phyloP scores from a whole-genome alignment of 2,888 invertebrate species.

The Perizoma affinitatum region DNA sequence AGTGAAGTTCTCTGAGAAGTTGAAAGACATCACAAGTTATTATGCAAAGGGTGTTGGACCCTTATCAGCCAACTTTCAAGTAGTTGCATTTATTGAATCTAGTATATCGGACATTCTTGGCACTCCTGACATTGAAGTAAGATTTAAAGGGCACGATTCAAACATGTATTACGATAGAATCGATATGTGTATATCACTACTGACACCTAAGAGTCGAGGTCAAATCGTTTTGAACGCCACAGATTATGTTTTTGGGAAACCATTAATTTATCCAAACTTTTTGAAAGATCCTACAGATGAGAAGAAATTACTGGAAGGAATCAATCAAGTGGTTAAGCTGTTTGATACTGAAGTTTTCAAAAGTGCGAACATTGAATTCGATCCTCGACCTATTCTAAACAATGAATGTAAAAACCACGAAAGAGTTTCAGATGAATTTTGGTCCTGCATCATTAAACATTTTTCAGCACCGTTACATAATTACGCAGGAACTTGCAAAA shows the following conservation, averaged over 20 bases:
- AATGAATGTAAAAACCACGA: slow-evolving; percentile 73
- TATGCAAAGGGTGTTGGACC: slow-evolving; percentile 72
- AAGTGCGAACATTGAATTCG: slow-evolving; percentile 68
- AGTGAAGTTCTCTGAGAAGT: slow-evolving; percentile 66
- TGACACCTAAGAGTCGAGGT: slow-evolving; percentile 75
- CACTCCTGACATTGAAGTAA: slow-evolving; percentile 74
- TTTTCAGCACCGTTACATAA: slow-evolving; percentile 76
- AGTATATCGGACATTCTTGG: slow-evolving; percentile 67
- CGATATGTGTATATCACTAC: slow-evolving; percentile 70
- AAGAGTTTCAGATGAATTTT: slow-evolving; percentile 70
- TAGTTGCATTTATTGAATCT: slow-evolving; percentile 71
- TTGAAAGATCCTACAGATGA: slow-evolving; percentile 67
- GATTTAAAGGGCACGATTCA: slow-evolving; percentile 75
- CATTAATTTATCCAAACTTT: slow-evolving; percentile 75
- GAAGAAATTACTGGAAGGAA: slow-evolving; percentile 71
- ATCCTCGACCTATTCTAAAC: slow-evolving; percentile 67
- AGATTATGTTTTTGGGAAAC: slow-evolving; percentile 67
- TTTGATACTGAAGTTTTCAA: slow-evolving; percentile 78
- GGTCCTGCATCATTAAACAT: slow-evolving; percentile 76
- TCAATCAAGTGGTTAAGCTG: slow-evolving; percentile 69
- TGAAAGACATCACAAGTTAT: slow-evolving; percentile 73
- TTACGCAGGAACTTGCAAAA: slow-evolving; percentile 77
- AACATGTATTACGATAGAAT: slow-evolving; percentile 78
- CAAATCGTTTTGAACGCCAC: slow-evolving; percentile 71
- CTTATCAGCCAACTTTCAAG: slow-evolving; percentile 76